Base-by-base conservation (phyloP, 2,797 vertebrate genomes). In the Sebastiscus albofasciatus region DNA sequence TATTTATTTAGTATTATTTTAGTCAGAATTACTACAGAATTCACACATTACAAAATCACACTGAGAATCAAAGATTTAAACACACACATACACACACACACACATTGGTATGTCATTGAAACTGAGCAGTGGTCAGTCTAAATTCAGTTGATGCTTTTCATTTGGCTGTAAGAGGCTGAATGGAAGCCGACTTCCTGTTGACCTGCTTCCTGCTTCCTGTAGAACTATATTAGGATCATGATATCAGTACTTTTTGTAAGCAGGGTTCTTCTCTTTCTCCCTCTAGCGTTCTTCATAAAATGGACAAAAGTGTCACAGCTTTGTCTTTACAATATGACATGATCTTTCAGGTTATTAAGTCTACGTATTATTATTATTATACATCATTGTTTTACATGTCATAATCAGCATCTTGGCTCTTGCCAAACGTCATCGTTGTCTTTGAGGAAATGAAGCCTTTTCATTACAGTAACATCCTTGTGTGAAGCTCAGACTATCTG, bases 131-230 rank as follows among this genome's bases (percentile, higher is more conserved):
- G 1, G 13, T 61, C 16, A 34, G 13, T 72, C 54, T 20, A 56
- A 65, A 65, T 13, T 64, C 54, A 62, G 72, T 22, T 39, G 8
- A 54, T 34, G 29, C 31, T 60, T 58, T 61, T 12, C 52, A 39
- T 69, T 46, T 67, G 55, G 20, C 26, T 36, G 12, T 68, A 27
- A 34, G 79, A 36, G 9, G 49, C 67, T 65, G 9, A 36, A 70
- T 66, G 46, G 33, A 68, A 64, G 56, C 59, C 22, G 60, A 65
- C 31, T 82, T 84, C 74, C 71, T 83, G 68, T 36, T 73, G 27
- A 58, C 16, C 24, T 16, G 33, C 52, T 61, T 65, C 39, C 55
- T 82, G 22, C 22, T 83, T 90, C 74, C 77, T 75, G 66, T 58
- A 2, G 54, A 46, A 26, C 36, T 79, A 77, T 74, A 56, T 69